Base-by-base conservation (phyloP, 2,113 vertebrate species). In the Callopanchax toddi region DNA sequence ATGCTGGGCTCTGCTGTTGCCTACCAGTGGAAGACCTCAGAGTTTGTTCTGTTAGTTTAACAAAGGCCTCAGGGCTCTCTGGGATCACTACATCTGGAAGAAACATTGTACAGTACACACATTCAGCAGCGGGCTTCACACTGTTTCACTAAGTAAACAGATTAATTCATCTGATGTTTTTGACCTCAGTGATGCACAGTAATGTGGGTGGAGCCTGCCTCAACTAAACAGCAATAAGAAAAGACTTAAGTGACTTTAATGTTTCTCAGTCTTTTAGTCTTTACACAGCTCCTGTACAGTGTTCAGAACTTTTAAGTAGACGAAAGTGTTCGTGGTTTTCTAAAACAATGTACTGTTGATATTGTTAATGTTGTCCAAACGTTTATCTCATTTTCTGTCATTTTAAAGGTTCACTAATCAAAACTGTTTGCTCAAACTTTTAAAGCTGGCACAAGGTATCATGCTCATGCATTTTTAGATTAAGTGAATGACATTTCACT, bases 11-110 rank as follows among this genome's bases (percentile, higher is more conserved):
- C 86, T 87, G 85, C 64, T 79, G 83, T 76, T 87, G 93, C 96
- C 94, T 97, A 98, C 95, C 97, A 91, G 93, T 91, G 79, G 85
- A 86, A 86, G 91, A 93, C 94, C 89, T 95, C 93, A 98, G 95
- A 73, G 93, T 89, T 87, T 94, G 93, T 89, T 96, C 95, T 91
- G 96, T 99, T 91, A 97, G 91, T 92, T 93, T 95, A 94, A 97
- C 90, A 97, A 91, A 98, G 92, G 93, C 95, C 89, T 97, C 97
- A 15, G 94, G 93, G 90, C 91, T 97, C 91, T 97, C 96, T 44
- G 97, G 94, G 78, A 99, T 96, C 92, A 93, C 92, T 95, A 97
- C 85, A 94, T 97, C 95, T 99, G 96, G 70, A 94, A 96, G 88
- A 96, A 91, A 95, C 91, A 92, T 95, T 73, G 53, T 82, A 89